A percentile compares a stretch with the other conserved stretches of the same genome.
These are phyloP conservation scores for Heteromurus nitidus DNA, from an alignment of 2,888 invertebrate genomes.

Conservation along the genomic window DNA sequence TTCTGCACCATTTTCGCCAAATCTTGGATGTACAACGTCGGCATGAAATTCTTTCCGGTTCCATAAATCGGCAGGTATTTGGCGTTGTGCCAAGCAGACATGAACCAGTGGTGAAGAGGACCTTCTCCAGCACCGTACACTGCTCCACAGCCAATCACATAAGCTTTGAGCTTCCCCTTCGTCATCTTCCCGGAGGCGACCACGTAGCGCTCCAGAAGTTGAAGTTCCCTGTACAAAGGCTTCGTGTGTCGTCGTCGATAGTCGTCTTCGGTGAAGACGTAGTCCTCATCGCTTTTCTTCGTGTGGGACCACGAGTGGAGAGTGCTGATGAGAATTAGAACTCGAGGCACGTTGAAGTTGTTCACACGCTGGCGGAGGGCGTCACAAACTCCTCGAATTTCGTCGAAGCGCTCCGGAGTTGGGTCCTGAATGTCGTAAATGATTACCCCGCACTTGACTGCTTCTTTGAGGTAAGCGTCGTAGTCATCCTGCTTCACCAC, in stretches of 20 bases:
- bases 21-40: constrained; percentile 81
- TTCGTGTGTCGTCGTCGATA: constrained; percentile 69
- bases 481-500: constrained; percentile 68
- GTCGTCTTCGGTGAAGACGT: constrained; percentile 61
- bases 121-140: constrained; percentile 82
- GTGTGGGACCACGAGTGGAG: constrained; percentile 72
- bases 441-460: constrained; percentile 68
- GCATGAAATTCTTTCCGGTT: constrained; percentile 80
- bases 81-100: constrained; percentile 81
- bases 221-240: constrained; percentile 69
- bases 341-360: constrained; percentile 61
- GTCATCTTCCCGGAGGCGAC: constrained; percentile 73
- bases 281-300: constrained; percentile 29
- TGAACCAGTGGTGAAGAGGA: constrained; percentile 81
- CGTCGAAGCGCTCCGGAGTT: constrained; percentile 66
- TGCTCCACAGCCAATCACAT: constrained; percentile 80
- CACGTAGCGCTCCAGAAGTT: constrained; percentile 70
- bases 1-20: constrained; percentile 76
- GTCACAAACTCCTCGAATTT: constrained; percentile 68
- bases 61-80: constrained; percentile 80
- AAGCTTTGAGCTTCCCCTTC: constrained; percentile 75
- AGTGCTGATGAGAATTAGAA: constrained; percentile 70
- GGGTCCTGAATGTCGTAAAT: constrained; percentile 70
- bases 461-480: constrained; percentile 68
- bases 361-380: constrained; percentile 59